These are phyloP conservation scores for Rhynchophorus ferrugineus DNA, from an alignment of 1,140 invertebrate genomes.

Conservation along the genomic window DNA sequence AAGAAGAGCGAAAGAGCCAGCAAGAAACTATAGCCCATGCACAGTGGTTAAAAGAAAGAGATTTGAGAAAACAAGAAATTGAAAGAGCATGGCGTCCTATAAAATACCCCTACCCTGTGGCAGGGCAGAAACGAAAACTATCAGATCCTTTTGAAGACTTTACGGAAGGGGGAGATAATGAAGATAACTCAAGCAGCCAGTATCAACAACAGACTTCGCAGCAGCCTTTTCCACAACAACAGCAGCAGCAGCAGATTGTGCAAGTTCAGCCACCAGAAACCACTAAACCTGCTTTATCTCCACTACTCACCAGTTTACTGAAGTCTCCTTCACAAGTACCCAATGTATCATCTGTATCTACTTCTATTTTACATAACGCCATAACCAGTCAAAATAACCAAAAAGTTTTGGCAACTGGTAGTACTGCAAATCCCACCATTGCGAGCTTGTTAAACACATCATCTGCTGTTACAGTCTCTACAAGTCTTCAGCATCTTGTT, in stretches of 20 bases:
- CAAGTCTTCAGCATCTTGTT: slow-evolving; percentile 21
- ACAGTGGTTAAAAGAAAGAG: slow-evolving; percentile 63
- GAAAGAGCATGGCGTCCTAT: slow-evolving; percentile 48
- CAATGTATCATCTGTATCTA: slow-evolving; percentile 31
- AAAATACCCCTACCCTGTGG: slow-evolving; percentile 18
- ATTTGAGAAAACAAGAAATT: slow-evolving; percentile 52
- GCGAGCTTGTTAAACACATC: slow-evolving; percentile 49
- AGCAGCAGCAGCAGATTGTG: slow-evolving; percentile 14
- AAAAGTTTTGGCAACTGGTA: slow-evolving; percentile 4
- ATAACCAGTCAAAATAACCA: slow-evolving; percentile 33
- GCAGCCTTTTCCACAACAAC: slow-evolving; percentile 10
- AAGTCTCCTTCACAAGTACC: slow-evolving; percentile 58
- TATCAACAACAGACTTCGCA: slow-evolving; percentile 9
- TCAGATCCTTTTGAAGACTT: slow-evolving; percentile 33
- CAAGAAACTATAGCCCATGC: slow-evolving; percentile 54
- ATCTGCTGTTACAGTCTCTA: slow-evolving; percentile 38
- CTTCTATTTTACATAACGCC: slow-evolving; percentile 43
- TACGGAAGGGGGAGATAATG: slow-evolving; percentile 38
- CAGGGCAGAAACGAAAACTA: slow-evolving; percentile 37
- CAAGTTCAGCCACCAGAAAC: slow-evolving; percentile 21
- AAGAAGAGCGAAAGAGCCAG: slow-evolving; percentile 60
- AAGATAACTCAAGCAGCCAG: slow-evolving; percentile 25
- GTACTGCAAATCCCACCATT: slow-evolving; percentile 45
- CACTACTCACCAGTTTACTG: slow-evolving; percentile 72
- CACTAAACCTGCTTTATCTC: slow-evolving; percentile 48